Evolutionary conservation across 2,797 vertebrate genomes (phyloP), one percentile per base, ranked within the genome.

Genomic region (Melanotaenia maccullochi): DNA sequence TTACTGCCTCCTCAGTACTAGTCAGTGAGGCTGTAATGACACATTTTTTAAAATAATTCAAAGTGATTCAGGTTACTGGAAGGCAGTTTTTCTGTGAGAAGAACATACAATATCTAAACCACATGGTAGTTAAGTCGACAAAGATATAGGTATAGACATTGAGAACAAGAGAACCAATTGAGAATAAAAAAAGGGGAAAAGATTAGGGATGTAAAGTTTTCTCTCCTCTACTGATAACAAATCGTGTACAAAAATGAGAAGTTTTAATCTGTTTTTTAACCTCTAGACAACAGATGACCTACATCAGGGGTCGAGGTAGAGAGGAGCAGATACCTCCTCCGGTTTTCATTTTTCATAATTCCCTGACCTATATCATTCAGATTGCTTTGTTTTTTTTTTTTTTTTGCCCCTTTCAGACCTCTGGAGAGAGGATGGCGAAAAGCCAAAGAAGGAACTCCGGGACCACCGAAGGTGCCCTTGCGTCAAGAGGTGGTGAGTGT

Each of bases 401-500:
- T 44, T 30, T 71, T 13, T 38, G 47, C 40, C 56, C 18, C 1
- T 76, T 87, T 0, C 89, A 98, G 97, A 70, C 97, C 97, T 33
- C 86, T 97, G 89, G 96, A 97, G 81, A 94, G 96, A 55, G 97
- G 97, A 76, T 98, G 97, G 97, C 92, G 97, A 68, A 99, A 99
- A 88, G 91, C 87, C 75, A 98, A 97, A 90, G 97, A 98, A 36
- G 97, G 97, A 18, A 85, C 86, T 0, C 74, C 94, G 0, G 87
- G 93, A 0, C 97, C 97, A 68, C 97, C 97, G 60, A 99, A 96
- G 92, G 96, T 99, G 65, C 96, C 97, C 55, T 81, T 99, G 87
- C 94, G 96, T 60, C 98, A 99, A 92, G 98, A 99, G 92, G 98
- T 99, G 78, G 97, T 99, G 87, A 99, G 96, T 4, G 73, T 97